These are phyloP conservation scores for Martes martes DNA, from an alignment of 2,113 vertebrate genomes.

Conservation along the genomic window DNA sequence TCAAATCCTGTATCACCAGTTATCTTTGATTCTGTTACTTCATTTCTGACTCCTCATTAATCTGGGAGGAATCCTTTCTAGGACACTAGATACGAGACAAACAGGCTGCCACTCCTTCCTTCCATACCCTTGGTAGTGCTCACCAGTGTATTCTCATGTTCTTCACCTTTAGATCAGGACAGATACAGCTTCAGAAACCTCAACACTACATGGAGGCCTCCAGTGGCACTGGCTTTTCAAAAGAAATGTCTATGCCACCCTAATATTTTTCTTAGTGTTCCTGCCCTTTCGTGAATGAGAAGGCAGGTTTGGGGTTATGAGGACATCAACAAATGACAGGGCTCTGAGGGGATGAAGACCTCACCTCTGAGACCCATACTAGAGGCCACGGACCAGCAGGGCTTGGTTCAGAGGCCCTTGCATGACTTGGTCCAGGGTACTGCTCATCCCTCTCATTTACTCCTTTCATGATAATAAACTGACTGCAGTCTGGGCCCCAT, in stretches of 20 bases:
- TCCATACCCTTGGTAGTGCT: background rate
- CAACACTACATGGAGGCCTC: background rate
- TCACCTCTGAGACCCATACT: background rate
- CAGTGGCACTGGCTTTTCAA: background rate
- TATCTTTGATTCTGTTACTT: background rate
- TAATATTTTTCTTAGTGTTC: background rate
- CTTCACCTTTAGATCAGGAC: background rate
- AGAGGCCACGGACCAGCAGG: background rate
- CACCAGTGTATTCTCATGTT: no score
- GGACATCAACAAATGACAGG: background rate
- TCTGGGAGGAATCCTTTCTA: background rate
- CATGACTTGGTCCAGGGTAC: background rate
- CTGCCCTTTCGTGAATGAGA: background rate
- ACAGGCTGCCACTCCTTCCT: no score
- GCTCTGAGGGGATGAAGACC: background rate
- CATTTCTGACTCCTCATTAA: background rate
- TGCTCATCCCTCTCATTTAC: background rate
- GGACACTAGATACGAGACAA: background rate
- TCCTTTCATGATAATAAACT: background rate
- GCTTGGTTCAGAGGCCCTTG: background rate
- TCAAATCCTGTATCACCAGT: background rate
- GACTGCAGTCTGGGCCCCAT: background rate
- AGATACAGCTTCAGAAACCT: background rate
- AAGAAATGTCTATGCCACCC: background rate
- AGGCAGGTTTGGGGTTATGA: background rate